Conservation (phyloP, 2,113 vertebrate species). For the Pleuronectes platessa region DNA sequence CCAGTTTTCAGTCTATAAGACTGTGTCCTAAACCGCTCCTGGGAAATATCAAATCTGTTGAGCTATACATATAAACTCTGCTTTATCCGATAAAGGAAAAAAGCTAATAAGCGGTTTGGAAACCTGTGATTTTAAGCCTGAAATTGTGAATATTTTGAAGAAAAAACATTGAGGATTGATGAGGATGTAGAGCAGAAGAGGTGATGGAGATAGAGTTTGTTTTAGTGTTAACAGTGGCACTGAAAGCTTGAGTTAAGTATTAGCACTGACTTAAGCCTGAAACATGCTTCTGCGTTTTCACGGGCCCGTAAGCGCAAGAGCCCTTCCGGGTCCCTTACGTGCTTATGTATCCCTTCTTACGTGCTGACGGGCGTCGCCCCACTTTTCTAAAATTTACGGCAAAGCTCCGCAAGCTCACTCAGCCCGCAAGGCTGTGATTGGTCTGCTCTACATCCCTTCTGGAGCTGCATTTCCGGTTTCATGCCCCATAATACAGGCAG, state of each 20-base stretch:
- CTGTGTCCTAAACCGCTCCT: conserved; percentile 12
- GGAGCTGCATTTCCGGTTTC: too few species aligned
- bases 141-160: neutral
- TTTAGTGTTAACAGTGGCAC: conserved; percentile 7
- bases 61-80: conserved; percentile 19
- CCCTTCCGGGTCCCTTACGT: too few species aligned
- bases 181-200: neutral
- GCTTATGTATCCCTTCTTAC: too few species aligned
- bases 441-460: too few species aligned
- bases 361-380: too few species aligned
- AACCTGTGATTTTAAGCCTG: neutral
- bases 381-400: too few species aligned
- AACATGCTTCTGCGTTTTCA: too few species aligned
- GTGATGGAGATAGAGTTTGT: conserved; percentile 5
- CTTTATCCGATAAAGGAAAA: conserved; percentile 13
- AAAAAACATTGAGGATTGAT: conserved; percentile 24
- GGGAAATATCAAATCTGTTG: conserved; percentile 32
- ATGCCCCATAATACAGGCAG: too few species aligned
- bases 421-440: too few species aligned
- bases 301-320: too few species aligned
- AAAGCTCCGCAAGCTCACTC: too few species aligned
- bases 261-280: neutral
- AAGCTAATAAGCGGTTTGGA: neutral
- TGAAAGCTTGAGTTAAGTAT: neutral
- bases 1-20: neutral